Evolutionary conservation across 1,140 invertebrate genomes (phyloP).

Genomic region (Campoletis sonorensis): DNA sequence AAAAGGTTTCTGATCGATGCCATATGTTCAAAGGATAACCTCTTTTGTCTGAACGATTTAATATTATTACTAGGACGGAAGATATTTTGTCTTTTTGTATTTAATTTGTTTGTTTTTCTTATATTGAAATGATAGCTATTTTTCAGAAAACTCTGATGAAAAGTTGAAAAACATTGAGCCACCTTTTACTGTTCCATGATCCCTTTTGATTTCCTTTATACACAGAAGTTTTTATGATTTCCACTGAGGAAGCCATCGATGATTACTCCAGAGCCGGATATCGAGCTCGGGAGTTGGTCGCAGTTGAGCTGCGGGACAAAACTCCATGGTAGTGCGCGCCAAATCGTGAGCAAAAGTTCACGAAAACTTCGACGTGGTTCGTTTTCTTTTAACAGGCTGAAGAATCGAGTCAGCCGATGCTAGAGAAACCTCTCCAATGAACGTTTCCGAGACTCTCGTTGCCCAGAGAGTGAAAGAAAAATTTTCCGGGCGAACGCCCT

Average conservation of each 20-base stretch:
- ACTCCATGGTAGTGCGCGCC: neutral
- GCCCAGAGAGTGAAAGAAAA: neutral
- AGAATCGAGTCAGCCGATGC: slow-evolving; percentile 9
- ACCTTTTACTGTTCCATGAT: neutral
- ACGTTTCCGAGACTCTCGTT: slow-evolving; percentile 1
- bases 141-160: too few relatives aligned
- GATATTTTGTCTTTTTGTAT: too few relatives aligned
- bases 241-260: neutral
- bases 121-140: too few relatives aligned
- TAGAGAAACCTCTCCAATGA: slow-evolving; percentile 3
- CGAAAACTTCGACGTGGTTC: slow-evolving; percentile 24
- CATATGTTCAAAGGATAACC: too few relatives aligned
- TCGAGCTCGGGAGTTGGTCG: slow-evolving; percentile 8
- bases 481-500: slow-evolving; percentile 39
- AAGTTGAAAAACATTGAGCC: neutral
- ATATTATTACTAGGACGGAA: too few relatives aligned
- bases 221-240: neutral
- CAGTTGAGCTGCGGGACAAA: slow-evolving; percentile 2
- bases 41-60: too few relatives aligned
- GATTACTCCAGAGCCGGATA: slow-evolving; percentile 26
- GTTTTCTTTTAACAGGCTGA: slow-evolving; percentile 23
- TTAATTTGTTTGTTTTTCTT: too few relatives aligned
- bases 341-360: slow-evolving; percentile 24
- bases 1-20: too few relatives aligned
- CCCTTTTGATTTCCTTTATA: neutral